Evolutionary conservation across 2,797 vertebrate species (phyloP), one percentile per base, ranked within the genome.

Genomic region (Catostomus latipinnis): DNA sequence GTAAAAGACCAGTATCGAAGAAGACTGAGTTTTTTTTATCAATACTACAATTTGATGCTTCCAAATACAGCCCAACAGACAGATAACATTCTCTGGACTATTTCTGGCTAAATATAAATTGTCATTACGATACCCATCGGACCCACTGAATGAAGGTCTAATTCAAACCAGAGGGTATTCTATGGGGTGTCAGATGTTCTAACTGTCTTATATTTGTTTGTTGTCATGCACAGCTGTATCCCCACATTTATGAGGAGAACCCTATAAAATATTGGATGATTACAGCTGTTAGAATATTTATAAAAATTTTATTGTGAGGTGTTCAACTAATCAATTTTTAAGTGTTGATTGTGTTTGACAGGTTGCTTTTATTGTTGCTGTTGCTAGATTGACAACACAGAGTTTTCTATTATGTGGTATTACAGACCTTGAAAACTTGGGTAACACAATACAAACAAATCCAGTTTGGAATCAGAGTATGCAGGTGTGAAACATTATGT

Each of bases 41-140:
- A 76, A 50, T 61, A 68, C 70, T 69, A 73, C 66, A 74, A 81
- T 78, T 71, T 43, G 34, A 80, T 61, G 68, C 75, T 75, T 80
- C 49, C 76, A 81, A 58, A 81, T 56, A 80, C 34, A 65, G 78
- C 66, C 58, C 76, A 76, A 71, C 82, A 83, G 80, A 74, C 74
- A 78, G 74, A 85, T 84, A 87, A 82, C 83, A 82, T 84, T 85
- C 82, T 80, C 48, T 2, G 74, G 46, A 81, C 84, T 87, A 82
- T 84, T 87, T 82, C 77, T 84, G 84, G 84, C 71, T 75, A 84
- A 66, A 66, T 77, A 80, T 74, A 87, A 78, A 71, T 81, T 60
- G 80, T 83, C 71, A 82, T 85, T 82, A 87, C 18, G 34, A 78
- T 84, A 76, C 84, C 84, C 82, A 61, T 69, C 81, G 80, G 74